Evolutionary conservation across 2,797 vertebrate genomes (phyloP), one percentile per base, ranked within the genome.

Genomic region (Synaphobranchus kaupii): DNA sequence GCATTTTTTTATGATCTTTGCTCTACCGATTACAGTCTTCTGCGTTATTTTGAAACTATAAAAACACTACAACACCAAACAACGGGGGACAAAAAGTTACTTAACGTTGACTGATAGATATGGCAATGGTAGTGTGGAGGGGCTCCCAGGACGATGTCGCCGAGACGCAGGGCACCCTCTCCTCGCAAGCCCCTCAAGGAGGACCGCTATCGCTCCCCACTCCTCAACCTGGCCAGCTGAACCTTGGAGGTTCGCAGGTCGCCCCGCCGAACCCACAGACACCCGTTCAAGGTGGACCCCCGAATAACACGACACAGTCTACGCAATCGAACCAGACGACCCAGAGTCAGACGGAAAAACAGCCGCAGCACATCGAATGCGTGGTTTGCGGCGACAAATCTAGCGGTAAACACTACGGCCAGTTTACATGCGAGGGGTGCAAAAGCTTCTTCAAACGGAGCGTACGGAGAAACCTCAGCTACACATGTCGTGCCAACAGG

Each of bases 401-500:
- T 88, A 99, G 98, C 94, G 98, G 98, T 90, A 99, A 99, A 92
- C 98, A 99, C 94, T 99, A 99, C 91, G 98, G 98, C 93, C 98
- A 99, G 96, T 98, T 98, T 96, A 98, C 98, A 10, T 99, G 98
- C 90, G 98, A 99, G 88, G 98, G 98, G 93, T 99, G 98, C 97
- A 99, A 99, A 95, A 99, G 98, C 96, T 99, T 99, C 96, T 99
- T 99, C 91, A 99, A 99, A 93, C 96, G 98, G 92, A 98, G 97
- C 95, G 98, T 99, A 89, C 95, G 98, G 90, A 96, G 98, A 94
- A 99, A 99, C 96, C 97, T 99, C 91, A 96, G 90, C 93, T 99
- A 99, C 96, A 98, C 98, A 93, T 99, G 98, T 96, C 96, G 98
- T 92, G 98, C 98, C 95, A 98, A 97, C 97, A 96, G 98, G 94